Conservation (phyloP, 2,888 invertebrate species). For the Tigriopus californicus region DNA sequence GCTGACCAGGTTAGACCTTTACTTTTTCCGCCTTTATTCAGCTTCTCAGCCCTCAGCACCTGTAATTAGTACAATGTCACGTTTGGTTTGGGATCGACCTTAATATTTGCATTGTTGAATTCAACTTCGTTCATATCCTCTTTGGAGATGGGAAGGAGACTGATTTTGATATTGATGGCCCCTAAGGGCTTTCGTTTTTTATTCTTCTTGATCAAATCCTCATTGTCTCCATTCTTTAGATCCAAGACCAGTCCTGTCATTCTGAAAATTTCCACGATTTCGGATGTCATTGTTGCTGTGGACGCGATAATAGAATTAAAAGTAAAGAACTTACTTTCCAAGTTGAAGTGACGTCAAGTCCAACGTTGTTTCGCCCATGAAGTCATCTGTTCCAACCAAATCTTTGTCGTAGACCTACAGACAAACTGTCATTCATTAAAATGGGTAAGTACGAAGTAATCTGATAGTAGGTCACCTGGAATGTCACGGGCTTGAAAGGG, state of each 20-base stretch:
- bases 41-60: background rate
- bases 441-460: background rate
- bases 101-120: no score
- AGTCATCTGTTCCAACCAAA: constrained; percentile 81
- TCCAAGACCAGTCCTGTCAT: background rate
- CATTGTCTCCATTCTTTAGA: constrained; percentile 2
- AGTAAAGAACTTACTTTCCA: constrained; percentile 27
- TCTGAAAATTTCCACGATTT: no score
- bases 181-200: constrained; percentile 7
- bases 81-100: background rate
- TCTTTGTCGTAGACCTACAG: constrained; percentile 81
- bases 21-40: background rate
- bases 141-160: background rate
- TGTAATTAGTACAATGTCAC: background rate
- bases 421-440: background rate
- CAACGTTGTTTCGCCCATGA: constrained; percentile 76
- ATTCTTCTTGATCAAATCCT: constrained; percentile 3
- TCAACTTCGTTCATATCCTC: constrained; percentile 10
- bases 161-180: background rate
- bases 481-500: constrained; percentile 58
- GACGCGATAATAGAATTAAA: background rate
- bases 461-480: constrained; percentile 44
- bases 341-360: constrained; percentile 65
- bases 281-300: no score
- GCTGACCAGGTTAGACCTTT: background rate